Conservation (phyloP, 2,888 invertebrate species). For the Yponomeuta plumbellus region DNA sequence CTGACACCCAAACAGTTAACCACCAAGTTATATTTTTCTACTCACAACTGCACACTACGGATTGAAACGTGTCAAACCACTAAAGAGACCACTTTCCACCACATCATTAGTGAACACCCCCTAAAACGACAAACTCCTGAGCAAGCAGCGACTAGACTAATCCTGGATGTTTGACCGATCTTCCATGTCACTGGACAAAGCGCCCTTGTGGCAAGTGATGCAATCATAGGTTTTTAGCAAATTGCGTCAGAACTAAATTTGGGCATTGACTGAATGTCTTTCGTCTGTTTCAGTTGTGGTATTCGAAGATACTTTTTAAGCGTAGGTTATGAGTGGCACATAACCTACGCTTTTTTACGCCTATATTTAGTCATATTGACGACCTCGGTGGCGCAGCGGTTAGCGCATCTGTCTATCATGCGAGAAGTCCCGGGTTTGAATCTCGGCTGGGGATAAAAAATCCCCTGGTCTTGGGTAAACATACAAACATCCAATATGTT, state of each 20-base stretch:
- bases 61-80: neutral
- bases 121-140: neutral
- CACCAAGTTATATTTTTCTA: neutral
- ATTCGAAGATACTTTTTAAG: neutral
- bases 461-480: too few relatives aligned
- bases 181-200: conserved; percentile 52
- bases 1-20: neutral
- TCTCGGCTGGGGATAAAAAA: too few relatives aligned
- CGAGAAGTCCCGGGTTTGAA: too few relatives aligned
- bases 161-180: neutral
- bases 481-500: too few relatives aligned
- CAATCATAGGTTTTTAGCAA: neutral
- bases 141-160: conserved; percentile 5
- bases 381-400: too few relatives aligned
- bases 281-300: neutral
- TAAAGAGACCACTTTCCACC: conserved; percentile 61
- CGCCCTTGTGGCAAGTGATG: conserved; percentile 47
- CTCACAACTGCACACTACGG: neutral
- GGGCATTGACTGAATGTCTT: conserved; percentile 3
- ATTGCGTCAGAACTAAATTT: neutral
- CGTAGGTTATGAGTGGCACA: neutral
- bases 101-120: conserved; percentile 45
- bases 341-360: too few relatives aligned
- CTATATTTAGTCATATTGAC: too few relatives aligned
- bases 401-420: too few relatives aligned